Conservation (phyloP, 1,140 invertebrate genomes). For the Hetaerina americana region DNA sequence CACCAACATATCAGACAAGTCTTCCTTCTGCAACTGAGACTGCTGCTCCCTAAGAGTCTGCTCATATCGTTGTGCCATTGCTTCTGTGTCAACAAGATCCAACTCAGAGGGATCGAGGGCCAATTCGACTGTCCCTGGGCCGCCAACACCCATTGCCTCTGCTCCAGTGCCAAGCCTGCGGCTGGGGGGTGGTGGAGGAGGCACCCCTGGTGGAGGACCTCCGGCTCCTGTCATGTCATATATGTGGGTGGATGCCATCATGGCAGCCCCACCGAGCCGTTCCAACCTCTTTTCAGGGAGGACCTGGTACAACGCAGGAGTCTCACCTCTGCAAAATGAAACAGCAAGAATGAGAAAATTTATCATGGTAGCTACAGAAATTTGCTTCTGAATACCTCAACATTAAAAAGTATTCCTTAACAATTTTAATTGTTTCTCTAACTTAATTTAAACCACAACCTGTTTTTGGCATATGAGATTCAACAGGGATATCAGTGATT, state of each 20-base stretch:
- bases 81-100: conserved; percentile 81
- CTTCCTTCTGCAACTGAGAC: conserved; percentile 77
- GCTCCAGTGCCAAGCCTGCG: background rate
- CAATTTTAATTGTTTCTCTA: no score
- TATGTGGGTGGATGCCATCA: conserved; percentile 98
- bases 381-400: no score
- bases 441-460: no score
- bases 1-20: conserved; percentile 95
- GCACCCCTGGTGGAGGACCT: conserved; percentile 35
- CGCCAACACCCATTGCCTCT: conserved; percentile 31
- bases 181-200: background rate
- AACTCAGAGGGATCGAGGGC: conserved; percentile 94
- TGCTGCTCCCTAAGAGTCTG: conserved; percentile 89
- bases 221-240: conserved; percentile 72
- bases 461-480: no score
- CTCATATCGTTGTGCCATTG: conserved; percentile 93
- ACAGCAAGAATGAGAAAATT: no score
- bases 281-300: conserved; percentile 89
- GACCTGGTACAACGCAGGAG: conserved; percentile 83
- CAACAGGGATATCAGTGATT: no score
- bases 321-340: conserved; percentile 53
- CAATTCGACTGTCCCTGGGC: conserved; percentile 71
- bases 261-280: conserved; percentile 72
- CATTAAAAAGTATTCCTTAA: no score
- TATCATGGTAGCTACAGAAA: no score